Conservation (phyloP, 2,888 invertebrate species). For the Halictus quadricinctus region DNA sequence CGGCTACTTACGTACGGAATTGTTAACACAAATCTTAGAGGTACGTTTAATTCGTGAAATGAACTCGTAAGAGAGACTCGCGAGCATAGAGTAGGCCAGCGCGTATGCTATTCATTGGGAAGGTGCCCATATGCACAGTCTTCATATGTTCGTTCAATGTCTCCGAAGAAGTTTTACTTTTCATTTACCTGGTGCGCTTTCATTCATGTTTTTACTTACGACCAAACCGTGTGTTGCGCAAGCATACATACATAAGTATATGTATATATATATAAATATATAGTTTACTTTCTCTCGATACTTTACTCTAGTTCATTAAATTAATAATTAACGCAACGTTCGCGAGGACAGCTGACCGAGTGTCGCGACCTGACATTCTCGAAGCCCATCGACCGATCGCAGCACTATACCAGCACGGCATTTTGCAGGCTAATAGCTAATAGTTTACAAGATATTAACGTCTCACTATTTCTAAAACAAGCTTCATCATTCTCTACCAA, state of each 20-base stretch:
- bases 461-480: neutral
- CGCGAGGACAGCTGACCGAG: slow-evolving; percentile 10
- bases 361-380: neutral
- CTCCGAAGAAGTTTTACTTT: slow-evolving; percentile 80
- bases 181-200: slow-evolving; percentile 81
- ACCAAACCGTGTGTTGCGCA: slow-evolving; percentile 79
- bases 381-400: neutral
- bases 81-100: slow-evolving; percentile 80
- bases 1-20: slow-evolving; percentile 85
- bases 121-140: slow-evolving; percentile 77
- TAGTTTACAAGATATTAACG: slow-evolving; percentile 17
- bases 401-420: neutral
- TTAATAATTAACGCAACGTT: slow-evolving; percentile 52
- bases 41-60: slow-evolving; percentile 81
- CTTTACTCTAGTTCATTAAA: slow-evolving; percentile 60
- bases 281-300: slow-evolving; percentile 20
- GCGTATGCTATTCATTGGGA: slow-evolving; percentile 81
- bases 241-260: slow-evolving; percentile 53
- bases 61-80: slow-evolving; percentile 81
- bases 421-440: slow-evolving; percentile 3
- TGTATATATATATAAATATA: neutral
- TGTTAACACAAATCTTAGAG: slow-evolving; percentile 82
- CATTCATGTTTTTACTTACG: slow-evolving; percentile 77
- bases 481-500: neutral
- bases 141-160: slow-evolving; percentile 79